A percentile compares a stretch with the other conserved stretches of the same genome.
phyloP scores from a whole-genome alignment of 2,888 invertebrate species.

The Tetranychus piercei region DNA sequence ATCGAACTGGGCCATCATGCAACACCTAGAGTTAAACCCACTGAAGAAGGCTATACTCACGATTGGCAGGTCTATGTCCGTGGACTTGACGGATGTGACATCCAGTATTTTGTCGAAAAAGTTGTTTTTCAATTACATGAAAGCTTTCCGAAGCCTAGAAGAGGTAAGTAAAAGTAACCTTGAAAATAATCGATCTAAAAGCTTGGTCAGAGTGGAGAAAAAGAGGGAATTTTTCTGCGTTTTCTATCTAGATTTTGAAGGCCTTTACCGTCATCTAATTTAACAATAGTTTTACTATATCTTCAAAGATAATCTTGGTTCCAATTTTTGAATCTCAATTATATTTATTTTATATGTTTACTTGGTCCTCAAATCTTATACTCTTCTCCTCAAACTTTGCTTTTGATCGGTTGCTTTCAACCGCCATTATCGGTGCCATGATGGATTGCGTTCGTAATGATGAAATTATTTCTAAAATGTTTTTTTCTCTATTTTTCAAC shows the following conservation, averaged over 20 bases:
- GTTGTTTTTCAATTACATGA: constrained; percentile 70
- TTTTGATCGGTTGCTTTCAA: background rate
- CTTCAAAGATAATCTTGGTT: background rate
- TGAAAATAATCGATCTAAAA: background rate
- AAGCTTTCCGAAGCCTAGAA: constrained; percentile 73
- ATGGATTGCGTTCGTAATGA: background rate
- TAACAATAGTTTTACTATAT: constrained; percentile 12
- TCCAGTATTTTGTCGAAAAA: constrained; percentile 77
- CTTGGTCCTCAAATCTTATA: background rate
- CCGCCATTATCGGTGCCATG: background rate
- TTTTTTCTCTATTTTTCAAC: constrained; percentile 25
- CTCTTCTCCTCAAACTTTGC: background rate
- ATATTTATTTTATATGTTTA: background rate
- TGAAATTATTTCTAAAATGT: background rate
- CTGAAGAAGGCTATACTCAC: constrained; percentile 80
- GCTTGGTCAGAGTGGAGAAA: background rate
- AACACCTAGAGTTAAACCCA: constrained; percentile 54
- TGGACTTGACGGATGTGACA: constrained; percentile 66
- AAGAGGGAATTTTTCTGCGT: background rate
- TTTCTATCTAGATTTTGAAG: background rate
- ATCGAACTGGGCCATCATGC: constrained; percentile 86
- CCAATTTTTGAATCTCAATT: background rate
- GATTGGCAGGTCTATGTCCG: constrained; percentile 91
- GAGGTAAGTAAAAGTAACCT: constrained; percentile 44
- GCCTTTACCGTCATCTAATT: constrained; percentile 1